Evolutionary conservation across 2,113 vertebrate species (phyloP), one percentile per base, ranked within the genome.

Genomic region (Xiphorhynchus elegans): DNA sequence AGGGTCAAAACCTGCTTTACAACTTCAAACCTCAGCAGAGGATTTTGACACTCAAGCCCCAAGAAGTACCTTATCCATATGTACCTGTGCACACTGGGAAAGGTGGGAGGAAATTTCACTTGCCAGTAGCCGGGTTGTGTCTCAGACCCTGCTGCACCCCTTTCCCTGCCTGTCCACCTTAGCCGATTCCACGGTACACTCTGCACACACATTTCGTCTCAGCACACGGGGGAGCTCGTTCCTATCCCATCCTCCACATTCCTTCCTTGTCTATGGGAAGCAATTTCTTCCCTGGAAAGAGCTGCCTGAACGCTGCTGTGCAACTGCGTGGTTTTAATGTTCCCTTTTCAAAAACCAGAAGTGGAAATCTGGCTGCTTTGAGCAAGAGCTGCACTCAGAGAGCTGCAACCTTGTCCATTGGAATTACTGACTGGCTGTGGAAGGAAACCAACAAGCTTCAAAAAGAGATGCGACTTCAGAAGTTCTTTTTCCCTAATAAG

Each of bases 191-290:
- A 39, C 28, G 37, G 35, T 33, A 9, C 39, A 6, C 46, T 1
- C 2, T 4, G 9, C 13, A 0, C 1, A 1, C 3, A 4, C 40
- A 4, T 21, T 19, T 4, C 0, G 33, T 25, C 62, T 9, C 67
- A 9, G 78, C 95, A 56, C 63, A 6, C 26, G 95, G 75, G 95
- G 95, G 94, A 96, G 96, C 94, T 91, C 94, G 67, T 76, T 93
- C 67, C 93, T 4, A 18, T 78, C 77, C 21, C 86, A 52, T 20
- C 8, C 26, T 12, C 70, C 23, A 2, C 82, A 40, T 69, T 56
- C 85, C 69, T 70, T 24, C 73, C 52, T 56, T 25, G 19, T 0
- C 87, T 23, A 2, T 4, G 23, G 52, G 81, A 42, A 84, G 16
- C 26, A 13, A 10, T 13, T 70, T 23, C 60, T 39, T 64, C 39